Percentiles rank a stretch among this genome's conserved stretches.
phyloP scores from a whole-genome alignment of 2,888 invertebrate genomes.

The Hemistola chrysoprasaria region DNA sequence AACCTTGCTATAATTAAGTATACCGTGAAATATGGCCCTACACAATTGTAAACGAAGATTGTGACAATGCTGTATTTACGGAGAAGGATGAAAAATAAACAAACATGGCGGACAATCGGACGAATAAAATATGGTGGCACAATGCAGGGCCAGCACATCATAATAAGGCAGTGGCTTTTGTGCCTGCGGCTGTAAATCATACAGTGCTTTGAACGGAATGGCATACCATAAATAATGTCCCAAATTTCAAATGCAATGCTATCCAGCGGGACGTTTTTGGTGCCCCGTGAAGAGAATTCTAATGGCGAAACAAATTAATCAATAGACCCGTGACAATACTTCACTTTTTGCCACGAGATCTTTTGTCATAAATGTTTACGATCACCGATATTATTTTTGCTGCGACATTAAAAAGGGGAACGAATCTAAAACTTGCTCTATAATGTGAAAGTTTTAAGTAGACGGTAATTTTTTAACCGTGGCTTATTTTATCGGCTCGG shows the following conservation, averaged over 20 bases:
- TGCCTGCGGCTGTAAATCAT: constrained; percentile 75
- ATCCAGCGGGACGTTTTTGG: constrained; percentile 64
- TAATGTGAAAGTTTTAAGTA: constrained; percentile 10
- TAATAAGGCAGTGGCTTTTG: constrained; percentile 79
- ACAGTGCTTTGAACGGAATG: constrained; percentile 76
- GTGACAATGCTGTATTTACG: constrained; percentile 74
- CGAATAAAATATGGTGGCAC: constrained; percentile 74
- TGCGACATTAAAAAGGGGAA: constrained; percentile 38
- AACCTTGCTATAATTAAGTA: constrained; percentile 57
- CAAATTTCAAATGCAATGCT: constrained; percentile 62
- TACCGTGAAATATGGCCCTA: constrained; percentile 72
- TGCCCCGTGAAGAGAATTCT: constrained; percentile 64
- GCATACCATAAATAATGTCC: constrained; percentile 75
- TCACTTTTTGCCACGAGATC: constrained; percentile 50
- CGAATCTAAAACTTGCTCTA: constrained; percentile 32
- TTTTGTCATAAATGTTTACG: constrained; percentile 49
- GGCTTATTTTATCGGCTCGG: constrained; percentile 36
- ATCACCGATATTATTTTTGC: constrained; percentile 35
- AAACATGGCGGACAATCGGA: constrained; percentile 72
- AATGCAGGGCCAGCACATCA: constrained; percentile 77
- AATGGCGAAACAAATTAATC: constrained; percentile 76
- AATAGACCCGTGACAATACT: constrained; percentile 61
- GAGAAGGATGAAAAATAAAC: constrained; percentile 78
- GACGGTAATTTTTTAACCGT: constrained; percentile 26
- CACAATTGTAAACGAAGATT: constrained; percentile 61